Conservation (phyloP, 2,113 vertebrate species). For the Hiodon tergisus region DNA sequence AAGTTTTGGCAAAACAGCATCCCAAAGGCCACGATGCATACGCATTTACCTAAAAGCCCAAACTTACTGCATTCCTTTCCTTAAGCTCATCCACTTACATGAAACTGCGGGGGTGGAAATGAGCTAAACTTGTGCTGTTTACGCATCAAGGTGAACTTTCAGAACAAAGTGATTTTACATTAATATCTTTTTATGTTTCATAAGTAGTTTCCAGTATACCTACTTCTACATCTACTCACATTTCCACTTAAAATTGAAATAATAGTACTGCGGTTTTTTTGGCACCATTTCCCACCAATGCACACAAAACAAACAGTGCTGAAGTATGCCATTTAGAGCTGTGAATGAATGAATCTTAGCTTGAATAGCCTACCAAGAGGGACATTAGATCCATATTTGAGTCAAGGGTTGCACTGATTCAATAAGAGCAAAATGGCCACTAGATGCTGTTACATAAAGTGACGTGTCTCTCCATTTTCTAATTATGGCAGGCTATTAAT, state of each 20-base stretch:
- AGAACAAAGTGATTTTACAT: too few relatives aligned
- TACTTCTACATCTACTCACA: too few relatives aligned
- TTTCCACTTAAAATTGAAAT: neutral
- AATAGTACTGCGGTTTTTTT: neutral
- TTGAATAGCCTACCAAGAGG: neutral
- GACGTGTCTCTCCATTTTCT: neutral
- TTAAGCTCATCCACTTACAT: too few relatives aligned
- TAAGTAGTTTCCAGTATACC: too few relatives aligned
- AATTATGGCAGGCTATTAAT: conserved; percentile 18
- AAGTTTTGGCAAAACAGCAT: too few relatives aligned
- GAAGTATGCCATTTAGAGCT: neutral
- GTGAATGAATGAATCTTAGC: neutral
- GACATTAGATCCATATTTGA: conserved; percentile 5
- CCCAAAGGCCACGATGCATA: too few relatives aligned
- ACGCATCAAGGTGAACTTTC: too few relatives aligned
- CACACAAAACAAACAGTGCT: neutral
- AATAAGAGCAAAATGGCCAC: conserved; percentile 18
- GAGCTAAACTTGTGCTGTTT: too few relatives aligned
- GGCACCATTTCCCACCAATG: neutral
- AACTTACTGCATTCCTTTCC: too few relatives aligned
- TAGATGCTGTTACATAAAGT: conserved; percentile 1
- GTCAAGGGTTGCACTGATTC: conserved; percentile 14
- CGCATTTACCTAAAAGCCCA: too few relatives aligned
- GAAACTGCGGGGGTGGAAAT: too few relatives aligned
- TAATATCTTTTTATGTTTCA: too few relatives aligned